Base-by-base conservation (phyloP, 2,113 vertebrate genomes). In the Cisticola juncidis region DNA sequence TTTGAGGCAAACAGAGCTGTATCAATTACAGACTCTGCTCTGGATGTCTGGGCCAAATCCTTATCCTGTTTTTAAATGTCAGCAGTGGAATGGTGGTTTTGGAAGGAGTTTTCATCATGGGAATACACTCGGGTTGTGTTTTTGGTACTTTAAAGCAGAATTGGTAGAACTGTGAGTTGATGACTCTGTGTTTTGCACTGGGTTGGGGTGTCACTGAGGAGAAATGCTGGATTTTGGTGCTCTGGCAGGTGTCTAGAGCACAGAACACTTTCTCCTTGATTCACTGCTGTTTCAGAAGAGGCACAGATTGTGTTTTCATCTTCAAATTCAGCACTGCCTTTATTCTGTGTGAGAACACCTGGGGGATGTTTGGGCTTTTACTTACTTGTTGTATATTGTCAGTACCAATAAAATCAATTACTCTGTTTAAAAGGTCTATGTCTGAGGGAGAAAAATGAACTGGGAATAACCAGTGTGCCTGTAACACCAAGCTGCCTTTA, bases 321-420 rank as follows among this genome's bases (percentile, higher is more conserved):
- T 93, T 62, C 8, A 77, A 56, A 83, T 90, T 90, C 56, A 70
- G 80, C 64, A 28, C 28, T 83, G 56, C 71, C 26, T 90, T 83
- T 90, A 42, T 83, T 83, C 88, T 77, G 56, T 21, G 14, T 36
- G n/a, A 65, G 65, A 89, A 91, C 51, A 81, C 61, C 48, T 78
- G 38, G 17, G 84, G n/a, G 56, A 57, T 74, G 26, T 78, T 35
- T 77, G 54, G 24, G 73, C 53, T 95, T 91, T 81, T 78, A 74
- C 44, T 88, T 72, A 64, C 16, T 45, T 90, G 78, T 81, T 90
- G 44, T 79, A 36, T 71, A 17, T 68, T 94, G 91, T 94, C 81
- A 82, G 65, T 74, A 64, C 71, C 70, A 69, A 94, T 86, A 91
- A 84, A 95, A 74, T 74, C 38, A 93, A 51, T 87, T 81, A 73